Conservation (phyloP, 2,113 vertebrate species). For the Tenebrosternarchus preto region DNA sequence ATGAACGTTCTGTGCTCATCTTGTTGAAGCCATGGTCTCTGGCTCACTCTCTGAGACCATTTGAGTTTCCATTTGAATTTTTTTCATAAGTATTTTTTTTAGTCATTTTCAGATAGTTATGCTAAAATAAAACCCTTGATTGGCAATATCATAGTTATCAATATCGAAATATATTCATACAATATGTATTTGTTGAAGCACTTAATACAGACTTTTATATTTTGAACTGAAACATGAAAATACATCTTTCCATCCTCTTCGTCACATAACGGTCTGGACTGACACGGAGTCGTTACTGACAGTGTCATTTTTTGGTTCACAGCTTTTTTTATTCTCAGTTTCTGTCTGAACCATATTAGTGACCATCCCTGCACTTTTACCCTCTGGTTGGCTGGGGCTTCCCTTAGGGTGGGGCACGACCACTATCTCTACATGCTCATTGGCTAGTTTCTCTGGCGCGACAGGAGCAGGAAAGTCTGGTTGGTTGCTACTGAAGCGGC, state of each 20-base stretch:
- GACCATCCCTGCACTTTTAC: conserved; percentile 29
- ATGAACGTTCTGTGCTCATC: no score
- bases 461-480: conserved; percentile 65
- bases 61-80: no score
- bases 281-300: conserved; percentile 54
- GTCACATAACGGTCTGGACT: conserved; percentile 71
- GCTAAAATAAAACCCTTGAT: no score
- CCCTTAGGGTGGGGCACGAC: conserved; percentile 58
- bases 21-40: no score
- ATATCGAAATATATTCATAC: no score
- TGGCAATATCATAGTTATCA: no score
- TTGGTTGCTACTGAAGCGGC: conserved; percentile 65
- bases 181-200: no score
- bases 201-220: neutral
- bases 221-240: neutral
- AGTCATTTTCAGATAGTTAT: no score
- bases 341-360: conserved; percentile 52
- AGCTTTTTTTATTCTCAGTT: conserved; percentile 40
- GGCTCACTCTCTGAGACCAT: no score
- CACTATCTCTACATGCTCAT: conserved; percentile 66
- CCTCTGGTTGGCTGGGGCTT: conserved; percentile 52
- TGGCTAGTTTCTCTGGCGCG: conserved; percentile 63
- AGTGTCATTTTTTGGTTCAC: conserved; percentile 64
- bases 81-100: no score
- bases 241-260: neutral